Evolutionary conservation across 2,113 vertebrate species (phyloP).

Genomic region (Hypocryptadius cinnamomeus): DNA sequence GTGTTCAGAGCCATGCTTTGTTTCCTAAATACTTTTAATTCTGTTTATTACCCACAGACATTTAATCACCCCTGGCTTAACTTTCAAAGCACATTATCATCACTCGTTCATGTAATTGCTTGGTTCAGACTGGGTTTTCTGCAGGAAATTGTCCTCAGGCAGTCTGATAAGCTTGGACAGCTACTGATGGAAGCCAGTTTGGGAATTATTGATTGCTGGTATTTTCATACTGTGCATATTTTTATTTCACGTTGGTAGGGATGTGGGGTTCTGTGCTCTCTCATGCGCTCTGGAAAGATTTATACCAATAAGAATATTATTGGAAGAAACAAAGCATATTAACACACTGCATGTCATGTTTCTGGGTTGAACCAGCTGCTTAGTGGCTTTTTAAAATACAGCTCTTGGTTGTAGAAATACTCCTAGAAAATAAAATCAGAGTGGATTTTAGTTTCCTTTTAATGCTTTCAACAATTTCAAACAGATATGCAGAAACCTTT

Average conservation of each 20-base stretch:
- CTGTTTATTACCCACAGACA: slow-evolving; percentile 40
- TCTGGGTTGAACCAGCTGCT: not conserved
- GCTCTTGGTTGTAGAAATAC: not conserved
- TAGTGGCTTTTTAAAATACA: not conserved
- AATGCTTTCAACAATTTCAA: not conserved
- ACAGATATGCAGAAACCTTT: not conserved
- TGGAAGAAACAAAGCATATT: not conserved
- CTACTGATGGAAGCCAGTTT: not conserved
- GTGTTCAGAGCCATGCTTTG: not conserved
- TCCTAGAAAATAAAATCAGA: not conserved
- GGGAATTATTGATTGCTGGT: slow-evolving; percentile 45
- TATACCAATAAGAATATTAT: not conserved
- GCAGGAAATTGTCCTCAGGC: slow-evolving; percentile 43
- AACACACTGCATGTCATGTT: not conserved
- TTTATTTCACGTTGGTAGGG: not conserved
- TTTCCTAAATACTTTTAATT: slow-evolving; percentile 49
- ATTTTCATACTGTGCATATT: not conserved
- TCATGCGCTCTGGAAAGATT: not conserved
- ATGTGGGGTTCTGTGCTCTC: not conserved
- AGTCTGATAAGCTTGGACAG: not conserved
- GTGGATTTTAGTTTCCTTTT: not conserved
- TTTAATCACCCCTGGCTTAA: slow-evolving; percentile 55
- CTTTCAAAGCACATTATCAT: slow-evolving; percentile 60
- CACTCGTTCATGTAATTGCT: slow-evolving; percentile 9
- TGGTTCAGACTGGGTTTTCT: slow-evolving; percentile 37